A percentile compares a stretch with the other conserved stretches of the same genome.
These are phyloP conservation scores for Paelopatides confundens DNA, from an alignment of 53 echinoderm and acorn worm species.

Conservation along the genomic window DNA sequence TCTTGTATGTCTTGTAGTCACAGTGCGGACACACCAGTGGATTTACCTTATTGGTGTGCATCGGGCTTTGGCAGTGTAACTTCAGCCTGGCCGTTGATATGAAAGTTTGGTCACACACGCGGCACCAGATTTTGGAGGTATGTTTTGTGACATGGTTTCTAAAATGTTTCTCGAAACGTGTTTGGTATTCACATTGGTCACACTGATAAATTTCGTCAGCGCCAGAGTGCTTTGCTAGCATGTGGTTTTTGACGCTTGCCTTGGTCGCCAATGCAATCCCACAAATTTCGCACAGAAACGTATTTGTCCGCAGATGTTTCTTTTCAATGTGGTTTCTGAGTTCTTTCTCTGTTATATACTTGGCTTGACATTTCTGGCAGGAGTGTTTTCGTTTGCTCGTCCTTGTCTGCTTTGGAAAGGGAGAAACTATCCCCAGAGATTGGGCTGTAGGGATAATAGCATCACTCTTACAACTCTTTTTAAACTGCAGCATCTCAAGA, in stretches of 20 bases:
- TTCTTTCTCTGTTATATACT: slow-evolving; percentile 77
- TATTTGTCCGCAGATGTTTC: slow-evolving; percentile 75
- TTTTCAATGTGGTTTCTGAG: slow-evolving; percentile 80
- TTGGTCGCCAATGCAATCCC: slow-evolving; percentile 84
- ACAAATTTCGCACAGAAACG: slow-evolving; percentile 92
- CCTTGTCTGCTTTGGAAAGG: slow-evolving; percentile 66
- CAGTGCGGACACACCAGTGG: slow-evolving; percentile 91
- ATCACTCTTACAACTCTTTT: slow-evolving; percentile 82
- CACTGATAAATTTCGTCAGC: slow-evolving; percentile 54
- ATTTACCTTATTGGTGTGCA: slow-evolving; percentile 90
- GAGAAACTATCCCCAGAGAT: slow-evolving; percentile 89
- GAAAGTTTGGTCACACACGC: slow-evolving; percentile 80
- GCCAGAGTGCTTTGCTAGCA: slow-evolving; percentile 67
- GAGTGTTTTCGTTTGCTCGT: slow-evolving; percentile 70
- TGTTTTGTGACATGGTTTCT: slow-evolving; percentile 73
- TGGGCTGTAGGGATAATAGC: slow-evolving; percentile 92
- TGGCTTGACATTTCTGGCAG: slow-evolving; percentile 72
- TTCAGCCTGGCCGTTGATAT: slow-evolving; percentile 72
- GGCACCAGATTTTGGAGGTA: slow-evolving; percentile 72
- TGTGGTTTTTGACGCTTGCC: slow-evolving; percentile 81
- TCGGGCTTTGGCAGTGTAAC: slow-evolving; percentile 75
- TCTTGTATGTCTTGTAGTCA: slow-evolving; percentile 90
- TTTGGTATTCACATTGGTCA: slow-evolving; percentile 78
- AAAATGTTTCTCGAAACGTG: slow-evolving; percentile 70
- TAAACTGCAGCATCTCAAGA: slow-evolving; percentile 84